Evolutionary conservation across 2,113 vertebrate genomes (phyloP), one percentile per base, ranked within the genome.

Genomic region (Cebidichthys violaceus): DNA sequence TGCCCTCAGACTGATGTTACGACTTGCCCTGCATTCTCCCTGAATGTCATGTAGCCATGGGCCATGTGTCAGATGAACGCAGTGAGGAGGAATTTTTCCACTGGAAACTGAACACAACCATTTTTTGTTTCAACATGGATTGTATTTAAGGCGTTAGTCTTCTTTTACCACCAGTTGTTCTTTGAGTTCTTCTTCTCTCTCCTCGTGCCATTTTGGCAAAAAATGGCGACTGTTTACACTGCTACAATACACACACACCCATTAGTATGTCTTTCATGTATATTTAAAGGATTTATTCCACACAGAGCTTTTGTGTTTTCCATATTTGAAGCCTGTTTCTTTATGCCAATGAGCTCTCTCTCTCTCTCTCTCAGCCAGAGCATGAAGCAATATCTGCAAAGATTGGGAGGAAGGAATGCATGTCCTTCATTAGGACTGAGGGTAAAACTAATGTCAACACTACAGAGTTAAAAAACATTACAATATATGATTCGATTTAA

Each of bases 11-110:
- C 27, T 22, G 81, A 18, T 92, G 91, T 92, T 81, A 72, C 43
- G 77, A 86, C 89, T 87, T 90, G 88, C 70, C 71, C 80, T 55
- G 45, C 54, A 82, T 89, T 90, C 78, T 89, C 73, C 76, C 60
- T 50, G 33, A 75, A 82, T 85, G 77, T 79, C 69, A 75, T 68
- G 77, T 43, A 73, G 81, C 80, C 43, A 75, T 27, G n/a, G 79
- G 79, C 71, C 71, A 76, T 33, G 52, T 29, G 67, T 27, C 61
- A 70, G 22, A 64, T 11, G 17, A 81, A 31, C 45, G 47, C 72
- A 55, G 17, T 47, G 14, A 62, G 55, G 54, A 57, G 57, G 45
- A n/a, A 14, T 14, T 29, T 72, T 60, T 61, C 18, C 61, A 68
- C 37, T 80, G 84, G 65, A 80, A 92, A 57, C 39, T 70, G 5